These are phyloP conservation scores for Eubasilissa regina DNA, from an alignment of 1,140 invertebrate species.

Conservation along the genomic window DNA sequence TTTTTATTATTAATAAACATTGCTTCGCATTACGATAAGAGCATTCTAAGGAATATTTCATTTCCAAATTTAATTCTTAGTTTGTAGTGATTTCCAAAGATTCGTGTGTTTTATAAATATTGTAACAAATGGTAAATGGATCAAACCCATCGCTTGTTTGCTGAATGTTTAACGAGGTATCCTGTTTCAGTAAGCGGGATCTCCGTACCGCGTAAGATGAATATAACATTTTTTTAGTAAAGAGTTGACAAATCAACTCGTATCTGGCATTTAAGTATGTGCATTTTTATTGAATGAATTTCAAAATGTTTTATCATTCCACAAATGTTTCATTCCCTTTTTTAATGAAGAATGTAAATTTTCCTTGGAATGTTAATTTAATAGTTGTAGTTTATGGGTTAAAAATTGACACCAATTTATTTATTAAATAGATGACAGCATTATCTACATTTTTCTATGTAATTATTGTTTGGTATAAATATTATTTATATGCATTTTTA, in stretches of 20 bases:
- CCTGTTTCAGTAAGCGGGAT: no score
- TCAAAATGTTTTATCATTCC: constrained; percentile 28
- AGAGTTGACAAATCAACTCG: no score
- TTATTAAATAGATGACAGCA: constrained; percentile 34
- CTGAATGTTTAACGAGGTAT: no score
- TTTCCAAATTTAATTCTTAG: background rate
- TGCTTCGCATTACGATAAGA: constrained; percentile 46
- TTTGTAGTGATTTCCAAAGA: constrained; percentile 48
- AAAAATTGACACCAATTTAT: constrained; percentile 41
- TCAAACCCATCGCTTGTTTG: background rate
- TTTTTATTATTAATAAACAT: constrained; percentile 25
- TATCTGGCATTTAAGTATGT: background rate
- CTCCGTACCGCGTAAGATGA: no score
- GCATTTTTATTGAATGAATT: background rate
- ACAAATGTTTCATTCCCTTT: constrained; percentile 22
- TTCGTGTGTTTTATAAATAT: constrained; percentile 23
- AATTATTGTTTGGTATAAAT: constrained; percentile 42
- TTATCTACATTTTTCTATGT: constrained; percentile 41
- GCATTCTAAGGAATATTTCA: constrained; percentile 50
- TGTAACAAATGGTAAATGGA: constrained; percentile 20
- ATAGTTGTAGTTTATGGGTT: constrained; percentile 25
- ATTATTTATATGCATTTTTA: constrained; percentile 25
- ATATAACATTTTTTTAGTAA: no score
- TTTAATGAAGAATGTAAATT: constrained; percentile 32
- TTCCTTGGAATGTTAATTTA: constrained; percentile 50